phyloP scores from a whole-genome alignment of 2,797 vertebrate species.

The Lagocephalus sceleratus region DNA sequence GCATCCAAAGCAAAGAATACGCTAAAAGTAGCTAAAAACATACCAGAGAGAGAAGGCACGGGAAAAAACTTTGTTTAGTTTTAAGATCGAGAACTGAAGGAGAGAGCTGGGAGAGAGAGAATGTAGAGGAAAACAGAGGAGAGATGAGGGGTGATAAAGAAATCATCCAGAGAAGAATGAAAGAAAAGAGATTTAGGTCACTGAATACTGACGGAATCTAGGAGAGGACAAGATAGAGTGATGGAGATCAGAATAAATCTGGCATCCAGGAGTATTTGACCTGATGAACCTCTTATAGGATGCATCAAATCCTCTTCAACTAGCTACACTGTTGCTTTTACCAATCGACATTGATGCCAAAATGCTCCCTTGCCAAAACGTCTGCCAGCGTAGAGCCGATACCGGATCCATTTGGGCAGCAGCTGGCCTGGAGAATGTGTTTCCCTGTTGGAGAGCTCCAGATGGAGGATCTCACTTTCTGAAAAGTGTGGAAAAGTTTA shows the following conservation, averaged over 20 bases:
- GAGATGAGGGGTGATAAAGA: constrained; percentile 20
- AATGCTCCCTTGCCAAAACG: constrained; percentile 18
- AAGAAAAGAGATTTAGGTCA: constrained; percentile 27
- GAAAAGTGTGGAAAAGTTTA: not conserved
- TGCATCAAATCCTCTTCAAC: not conserved
- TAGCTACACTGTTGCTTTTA: not conserved
- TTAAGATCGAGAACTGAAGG: not conserved
- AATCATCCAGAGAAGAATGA: constrained; percentile 28
- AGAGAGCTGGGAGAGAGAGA: constrained; percentile 23
- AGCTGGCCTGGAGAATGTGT: constrained; percentile 14
- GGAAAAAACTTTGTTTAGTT: too few species aligned
- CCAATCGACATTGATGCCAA: constrained; percentile 1
- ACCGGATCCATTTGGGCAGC: constrained; percentile 6
- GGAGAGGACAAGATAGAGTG: too few species aligned
- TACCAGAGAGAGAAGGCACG: too few species aligned
- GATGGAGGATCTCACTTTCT: not conserved
- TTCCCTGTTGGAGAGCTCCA: constrained; percentile 11
- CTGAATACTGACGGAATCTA: too few species aligned
- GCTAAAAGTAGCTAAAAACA: too few species aligned
- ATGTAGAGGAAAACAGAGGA: constrained; percentile 11
- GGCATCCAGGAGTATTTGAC: too few species aligned
- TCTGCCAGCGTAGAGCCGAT: constrained; percentile 20
- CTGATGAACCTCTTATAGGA: too few species aligned
- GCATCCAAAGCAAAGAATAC: too few species aligned
- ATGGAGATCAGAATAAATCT: too few species aligned